These are phyloP conservation scores for Platypus cylindrus DNA, from an alignment of 2,888 invertebrate species.

Conservation along the genomic window DNA sequence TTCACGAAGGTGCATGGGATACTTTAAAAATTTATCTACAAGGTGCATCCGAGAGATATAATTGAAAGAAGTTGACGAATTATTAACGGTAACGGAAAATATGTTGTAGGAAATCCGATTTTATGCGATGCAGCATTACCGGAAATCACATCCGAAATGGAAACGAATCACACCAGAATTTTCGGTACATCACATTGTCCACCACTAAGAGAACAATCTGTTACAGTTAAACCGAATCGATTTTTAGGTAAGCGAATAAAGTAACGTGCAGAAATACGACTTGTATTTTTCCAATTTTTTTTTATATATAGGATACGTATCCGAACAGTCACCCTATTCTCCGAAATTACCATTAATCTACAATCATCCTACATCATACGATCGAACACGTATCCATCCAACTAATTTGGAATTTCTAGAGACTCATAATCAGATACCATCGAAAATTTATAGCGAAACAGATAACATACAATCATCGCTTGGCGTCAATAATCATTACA, in stretches of 20 bases:
- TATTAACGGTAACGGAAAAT: conserved; percentile 2
- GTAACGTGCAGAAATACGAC: neutral
- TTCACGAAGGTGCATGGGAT: conserved; percentile 44
- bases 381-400: conserved; percentile 3
- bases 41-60: conserved; percentile 44
- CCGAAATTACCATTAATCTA: conserved; percentile 6
- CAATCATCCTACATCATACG: conserved; percentile 8
- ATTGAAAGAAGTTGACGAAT: no score
- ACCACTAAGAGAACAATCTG: conserved; percentile 31
- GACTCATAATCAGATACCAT: conserved; percentile 14
- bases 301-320: conserved; percentile 10
- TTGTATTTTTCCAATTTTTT: neutral
- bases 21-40: conserved; percentile 66
- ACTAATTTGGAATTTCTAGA: conserved; percentile 7
- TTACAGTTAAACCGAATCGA: conserved; percentile 29
- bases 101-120: conserved; percentile 63
- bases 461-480: conserved; percentile 3
- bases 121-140: conserved; percentile 61
- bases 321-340: conserved; percentile 6
- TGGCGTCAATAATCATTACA: conserved; percentile 9
- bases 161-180: conserved; percentile 58
- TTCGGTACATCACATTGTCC: conserved; percentile 47
- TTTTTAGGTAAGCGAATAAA: conserved; percentile 26
- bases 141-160: conserved; percentile 56
- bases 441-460: conserved; percentile 9